Evolutionary conservation across 2,113 vertebrate species (phyloP), one percentile per base, ranked within the genome.

Genomic region (Smithornis capensis): DNA sequence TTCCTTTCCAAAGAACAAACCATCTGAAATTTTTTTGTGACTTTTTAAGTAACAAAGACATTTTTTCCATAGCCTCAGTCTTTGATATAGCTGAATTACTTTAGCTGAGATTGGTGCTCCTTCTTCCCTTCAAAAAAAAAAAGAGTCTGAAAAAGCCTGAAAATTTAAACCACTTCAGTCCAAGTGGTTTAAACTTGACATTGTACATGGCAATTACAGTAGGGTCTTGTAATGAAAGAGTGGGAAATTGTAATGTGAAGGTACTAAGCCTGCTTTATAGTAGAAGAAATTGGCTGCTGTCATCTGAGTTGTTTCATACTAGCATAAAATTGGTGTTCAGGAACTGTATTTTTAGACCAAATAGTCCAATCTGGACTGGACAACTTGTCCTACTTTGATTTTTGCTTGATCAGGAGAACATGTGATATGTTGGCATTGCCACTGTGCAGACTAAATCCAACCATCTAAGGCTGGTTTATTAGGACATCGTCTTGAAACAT

Each of bases 381-480:
- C 87, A 87, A 22, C 56, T 76, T 92, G 79, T 87, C 56, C 89
- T 87, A 9, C 68, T 95, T 91, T 1, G 5, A 67, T 83, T 95
- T 81, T 94, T 60, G 49, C 89, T 89, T 52, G 18, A 25, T 88
- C 15, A 50, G 86, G 85, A 87, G 68, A 83, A 92, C 1, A 3
- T 80, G 42, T 12, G 59, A 49, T 90, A 4, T 42, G n/a, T 65
- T 93, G 92, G 64, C 88, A 78, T 93, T 87, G 57, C 44, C 44
- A 5, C 64, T 38, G 23, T 81, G 62, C 68, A 83, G 57, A 33
- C 60, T 70, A 14, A 6, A 56, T 60, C 76, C 89, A 90, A 6
- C 93, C 90, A 93, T 95, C 88, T 96, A 93, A 90, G 96, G 93
- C 60, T 67, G 60, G 35, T 90, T 90, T 88, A 24, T 81, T 78